Conservation (phyloP, 2,888 invertebrate genomes). For the Polyploca ridens region DNA sequence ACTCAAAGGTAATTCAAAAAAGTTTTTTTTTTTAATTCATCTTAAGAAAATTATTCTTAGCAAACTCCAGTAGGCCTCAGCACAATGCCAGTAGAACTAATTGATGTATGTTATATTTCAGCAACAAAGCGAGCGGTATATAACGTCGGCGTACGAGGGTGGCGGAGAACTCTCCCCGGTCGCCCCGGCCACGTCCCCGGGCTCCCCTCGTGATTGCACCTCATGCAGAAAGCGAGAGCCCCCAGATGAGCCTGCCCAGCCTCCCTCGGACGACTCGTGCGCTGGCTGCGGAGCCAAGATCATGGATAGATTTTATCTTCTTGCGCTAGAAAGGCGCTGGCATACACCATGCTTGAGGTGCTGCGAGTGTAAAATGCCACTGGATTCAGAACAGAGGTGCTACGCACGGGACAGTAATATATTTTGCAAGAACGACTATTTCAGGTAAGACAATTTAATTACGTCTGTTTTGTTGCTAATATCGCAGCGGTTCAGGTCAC, state of each 20-base stretch:
- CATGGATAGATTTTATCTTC: constrained; percentile 94
- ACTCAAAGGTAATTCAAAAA: background rate
- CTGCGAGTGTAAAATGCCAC: constrained; percentile 94
- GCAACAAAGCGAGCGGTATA: constrained; percentile 89
- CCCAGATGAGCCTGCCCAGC: constrained; percentile 75
- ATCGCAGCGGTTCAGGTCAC: background rate
- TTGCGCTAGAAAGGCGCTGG: constrained; percentile 97
- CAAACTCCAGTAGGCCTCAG: background rate
- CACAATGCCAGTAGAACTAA: background rate
- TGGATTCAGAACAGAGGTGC: constrained; percentile 96
- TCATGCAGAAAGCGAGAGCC: constrained; percentile 85
- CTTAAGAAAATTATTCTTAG: background rate
- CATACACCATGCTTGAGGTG: constrained; percentile 96
- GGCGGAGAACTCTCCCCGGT: constrained; percentile 90
- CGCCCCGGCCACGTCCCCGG: constrained; percentile 87
- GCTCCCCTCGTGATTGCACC: constrained; percentile 85
- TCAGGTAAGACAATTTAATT: constrained; percentile 89
- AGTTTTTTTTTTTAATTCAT: background rate
- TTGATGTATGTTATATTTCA: constrained; percentile 52
- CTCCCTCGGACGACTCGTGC: constrained; percentile 86
- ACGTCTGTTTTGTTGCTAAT: background rate
- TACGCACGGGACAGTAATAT: constrained; percentile 96
- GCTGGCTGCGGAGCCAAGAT: constrained; percentile 95
- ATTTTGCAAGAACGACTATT: constrained; percentile 98
- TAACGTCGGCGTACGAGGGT: constrained; percentile 88